Conservation (phyloP, 2,888 invertebrate genomes). For the Deroplatys truncata region DNA sequence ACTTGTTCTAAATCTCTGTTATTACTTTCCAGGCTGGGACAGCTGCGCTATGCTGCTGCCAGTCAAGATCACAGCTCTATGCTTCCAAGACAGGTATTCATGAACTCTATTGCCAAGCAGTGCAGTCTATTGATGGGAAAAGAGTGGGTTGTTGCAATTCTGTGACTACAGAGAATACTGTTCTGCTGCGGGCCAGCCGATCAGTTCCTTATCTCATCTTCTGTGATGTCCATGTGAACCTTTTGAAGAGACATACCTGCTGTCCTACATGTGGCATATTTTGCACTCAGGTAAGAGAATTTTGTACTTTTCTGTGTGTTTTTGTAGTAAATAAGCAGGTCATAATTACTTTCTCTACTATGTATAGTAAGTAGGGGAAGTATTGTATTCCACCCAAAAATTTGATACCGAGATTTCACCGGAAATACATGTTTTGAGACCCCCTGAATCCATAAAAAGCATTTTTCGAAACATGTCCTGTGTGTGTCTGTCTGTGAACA, state of each 20-base stretch:
- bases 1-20: not conserved
- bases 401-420: too few relatives aligned
- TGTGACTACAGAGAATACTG: slow-evolving; percentile 51
- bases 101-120: slow-evolving; percentile 64
- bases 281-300: slow-evolving; percentile 69
- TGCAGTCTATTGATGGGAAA: slow-evolving; percentile 69
- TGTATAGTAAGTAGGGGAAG: too few relatives aligned
- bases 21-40: slow-evolving; percentile 39
- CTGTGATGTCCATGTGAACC: slow-evolving; percentile 72
- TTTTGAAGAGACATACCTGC: slow-evolving; percentile 77
- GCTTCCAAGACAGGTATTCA: slow-evolving; percentile 36
- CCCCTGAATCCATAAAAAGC: too few relatives aligned
- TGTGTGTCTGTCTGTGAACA: too few relatives aligned
- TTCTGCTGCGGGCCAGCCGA: slow-evolving; percentile 65
- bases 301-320: not conserved
- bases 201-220: slow-evolving; percentile 74
- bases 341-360: too few relatives aligned
- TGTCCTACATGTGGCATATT: slow-evolving; percentile 88
- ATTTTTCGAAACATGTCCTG: too few relatives aligned
- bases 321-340: not conserved
- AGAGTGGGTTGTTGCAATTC: slow-evolving; percentile 78
- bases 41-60: slow-evolving; percentile 50
- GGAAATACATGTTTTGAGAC: too few relatives aligned
- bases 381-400: too few relatives aligned
- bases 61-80: slow-evolving; percentile 50